Base-by-base conservation (phyloP, 1,140 invertebrate species). In the Nasonia longicornis region DNA sequence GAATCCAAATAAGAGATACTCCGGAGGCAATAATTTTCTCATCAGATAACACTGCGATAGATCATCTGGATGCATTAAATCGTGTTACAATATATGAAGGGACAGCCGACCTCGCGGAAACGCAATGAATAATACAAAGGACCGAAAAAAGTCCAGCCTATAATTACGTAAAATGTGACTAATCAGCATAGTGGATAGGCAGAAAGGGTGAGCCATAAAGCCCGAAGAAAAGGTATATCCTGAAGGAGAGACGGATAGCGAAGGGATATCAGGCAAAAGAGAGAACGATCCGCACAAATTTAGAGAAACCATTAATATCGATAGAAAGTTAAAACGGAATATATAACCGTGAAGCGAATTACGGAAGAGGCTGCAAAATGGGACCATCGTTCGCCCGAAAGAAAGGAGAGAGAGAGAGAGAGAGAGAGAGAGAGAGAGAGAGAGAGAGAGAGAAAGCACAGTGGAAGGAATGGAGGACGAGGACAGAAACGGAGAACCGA, bases 271-370 rank as follows among this genome's bases (percentile, higher is more conserved):
- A 42, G 35, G 11, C 0, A 71, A 71, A 71, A 20, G 10, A 58
- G 3, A 48, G 72, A 52, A 52, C 42, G 14, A 35, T 1, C 48
- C 35, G 29, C 29, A 66, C 52, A 48, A 72, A 81, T 81, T 77
- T 81, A 66, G 77, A 77, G 66, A 66, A 81, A 45, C 52, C 75
- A 72, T 81, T 81, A 77, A 81, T 81, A 77, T 72, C 69, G 74
- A 71, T 31, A 22, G 38, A 77, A 73, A 77, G 76, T 77, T 73
- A 63, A 81, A 81, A 76, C 42, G 29, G 45, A 76, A 75, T 69
- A 69, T 75, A 74, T 80, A 80, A 73, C 63, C 52, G 16, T 58
- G 20, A n/a, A 75, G 76, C n/a, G 26, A 29, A 66, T 64, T 20
- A 45, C n/a, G 73, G 63, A 64, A 70, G 31, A 20, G 52, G 52